Evolutionary conservation across 2,797 vertebrate genomes (phyloP), one percentile per base, ranked within the genome.

Genomic region (Prionace glauca): DNA sequence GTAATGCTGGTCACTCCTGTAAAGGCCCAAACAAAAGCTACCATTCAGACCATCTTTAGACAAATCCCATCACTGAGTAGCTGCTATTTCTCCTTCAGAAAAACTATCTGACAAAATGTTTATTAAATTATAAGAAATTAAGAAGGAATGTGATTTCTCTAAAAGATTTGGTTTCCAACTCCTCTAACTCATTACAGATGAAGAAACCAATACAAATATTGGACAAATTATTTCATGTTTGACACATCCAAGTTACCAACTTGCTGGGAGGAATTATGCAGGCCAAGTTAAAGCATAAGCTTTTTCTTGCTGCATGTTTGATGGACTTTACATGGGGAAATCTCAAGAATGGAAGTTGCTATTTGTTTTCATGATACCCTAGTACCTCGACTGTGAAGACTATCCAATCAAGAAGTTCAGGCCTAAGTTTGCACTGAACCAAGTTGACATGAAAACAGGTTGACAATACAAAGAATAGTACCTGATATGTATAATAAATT

Each of bases 1-100:
- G 90, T 65, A 92, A 62, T 22, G 60, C 16, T 92, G n/a, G n/a
- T 92, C 90, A 92, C 18, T 24, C 62, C 60, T 36, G 90, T 24
- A 92, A 92, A 92, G 90, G 32, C 90, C 90, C 90, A 67, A 92
- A 92, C 62, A 92, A 92, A 92, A 92, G 62, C 60, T 92, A 8
- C 62, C 62, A 67, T 92, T 92, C 62, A 92, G 62, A 67, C 18
- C 9, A 65, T 67, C 67, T 67, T 62, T 67, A 65, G n/a, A 67
- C 62, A 92, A 92, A 69, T 92, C 20, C 32, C 90, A 92, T 41
- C 20, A n/a, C 62, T 90, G 62, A 67, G 62, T 67, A 26, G n/a
- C 90, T 92, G n/a, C 90, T 92, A n/a, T 92, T 69, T 16, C 36
- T 92, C 16, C 88, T 29, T 84, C 16, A 65, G 86, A 5, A 26